phyloP scores from a whole-genome alignment of 2,888 invertebrate species.

The Drepanosiphum platanoidis region DNA sequence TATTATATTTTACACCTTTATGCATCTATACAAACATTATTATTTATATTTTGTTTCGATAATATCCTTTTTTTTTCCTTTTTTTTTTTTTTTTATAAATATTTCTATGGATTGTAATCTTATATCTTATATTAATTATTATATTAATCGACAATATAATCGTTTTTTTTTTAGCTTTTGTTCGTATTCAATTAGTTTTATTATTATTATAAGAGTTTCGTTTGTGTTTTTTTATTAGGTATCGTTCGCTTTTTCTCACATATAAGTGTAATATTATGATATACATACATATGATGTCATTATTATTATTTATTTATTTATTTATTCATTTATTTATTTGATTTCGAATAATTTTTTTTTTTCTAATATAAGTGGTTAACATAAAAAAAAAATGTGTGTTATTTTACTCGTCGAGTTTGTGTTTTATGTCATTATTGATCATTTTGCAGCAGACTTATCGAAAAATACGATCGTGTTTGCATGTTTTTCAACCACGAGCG shows the following conservation, averaged over 20 bases:
- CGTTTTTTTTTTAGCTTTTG: constrained; percentile 15
- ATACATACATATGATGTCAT: constrained; percentile 1
- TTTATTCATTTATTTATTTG: constrained; percentile 1
- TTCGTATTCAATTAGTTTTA: constrained; percentile 25
- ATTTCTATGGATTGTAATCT: constrained; percentile 19
- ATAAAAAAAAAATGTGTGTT: constrained; percentile 18
- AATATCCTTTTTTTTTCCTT: constrained; percentile 7
- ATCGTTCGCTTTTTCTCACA: constrained; percentile 14
- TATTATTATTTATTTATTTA: constrained; percentile 38
- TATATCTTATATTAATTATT: constrained; percentile 27
- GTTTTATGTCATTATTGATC: background rate
- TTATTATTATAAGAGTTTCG: constrained; percentile 3
- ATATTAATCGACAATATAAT: no score
- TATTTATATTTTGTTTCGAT: constrained; percentile 19
- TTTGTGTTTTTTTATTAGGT: constrained; percentile 32
- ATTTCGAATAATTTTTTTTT: constrained; percentile 13
- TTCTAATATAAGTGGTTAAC: constrained; percentile 38
- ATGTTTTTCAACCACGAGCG: no score
- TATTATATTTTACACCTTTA: constrained; percentile 4
- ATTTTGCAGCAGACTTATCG: no score
- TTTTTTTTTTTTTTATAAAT: constrained; percentile 14
- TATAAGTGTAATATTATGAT: background rate
- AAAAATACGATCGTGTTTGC: no score
- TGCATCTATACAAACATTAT: constrained; percentile 19
- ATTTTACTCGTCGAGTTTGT: constrained; percentile 6